phyloP scores from a whole-genome alignment of 2,797 vertebrate species.

The Cephalopachus bancanus region DNA sequence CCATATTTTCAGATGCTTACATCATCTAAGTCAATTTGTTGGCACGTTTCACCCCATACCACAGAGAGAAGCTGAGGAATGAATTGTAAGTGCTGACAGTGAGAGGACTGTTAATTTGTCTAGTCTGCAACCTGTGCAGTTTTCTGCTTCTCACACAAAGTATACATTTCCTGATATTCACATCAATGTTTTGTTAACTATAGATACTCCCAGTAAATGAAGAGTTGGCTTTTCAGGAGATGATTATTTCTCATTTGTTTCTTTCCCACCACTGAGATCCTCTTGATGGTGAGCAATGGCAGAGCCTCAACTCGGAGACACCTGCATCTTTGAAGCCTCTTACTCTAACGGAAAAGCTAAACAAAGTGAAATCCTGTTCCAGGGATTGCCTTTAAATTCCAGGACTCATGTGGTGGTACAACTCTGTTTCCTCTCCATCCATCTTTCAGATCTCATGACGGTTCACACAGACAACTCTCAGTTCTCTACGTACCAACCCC shows the following conservation, averaged over 20 bases:
- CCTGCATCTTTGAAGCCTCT: background rate
- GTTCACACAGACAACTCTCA: background rate
- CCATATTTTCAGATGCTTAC: slow-evolving; percentile 83
- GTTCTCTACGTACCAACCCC: background rate
- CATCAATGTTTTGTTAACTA: slow-evolving; percentile 74
- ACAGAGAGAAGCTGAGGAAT: slow-evolving; percentile 73
- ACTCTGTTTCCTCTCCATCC: background rate
- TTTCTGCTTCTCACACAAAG: slow-evolving; percentile 72
- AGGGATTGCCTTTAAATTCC: background rate
- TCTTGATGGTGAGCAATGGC: background rate
- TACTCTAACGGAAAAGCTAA: slow-evolving; percentile 5
- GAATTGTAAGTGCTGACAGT: slow-evolving; percentile 82
- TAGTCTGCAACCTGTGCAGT: slow-evolving; percentile 80
- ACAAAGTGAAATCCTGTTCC: slow-evolving; percentile 7
- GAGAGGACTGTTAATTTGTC: slow-evolving; percentile 81
- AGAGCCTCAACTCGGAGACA: background rate
- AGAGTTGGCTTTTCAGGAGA: background rate
- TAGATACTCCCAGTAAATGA: slow-evolving; percentile 27
- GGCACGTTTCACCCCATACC: slow-evolving; percentile 75
- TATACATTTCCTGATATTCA: slow-evolving; percentile 70
- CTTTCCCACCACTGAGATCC: background rate
- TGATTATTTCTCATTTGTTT: background rate
- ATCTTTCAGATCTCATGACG: background rate
- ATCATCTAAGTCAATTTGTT: slow-evolving; percentile 83
- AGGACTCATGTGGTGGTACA: background rate